Percentiles rank a stretch among this genome's conserved stretches.
phyloP scores from a whole-genome alignment of 1,140 invertebrate species.

The Heterodera carotae region DNA sequence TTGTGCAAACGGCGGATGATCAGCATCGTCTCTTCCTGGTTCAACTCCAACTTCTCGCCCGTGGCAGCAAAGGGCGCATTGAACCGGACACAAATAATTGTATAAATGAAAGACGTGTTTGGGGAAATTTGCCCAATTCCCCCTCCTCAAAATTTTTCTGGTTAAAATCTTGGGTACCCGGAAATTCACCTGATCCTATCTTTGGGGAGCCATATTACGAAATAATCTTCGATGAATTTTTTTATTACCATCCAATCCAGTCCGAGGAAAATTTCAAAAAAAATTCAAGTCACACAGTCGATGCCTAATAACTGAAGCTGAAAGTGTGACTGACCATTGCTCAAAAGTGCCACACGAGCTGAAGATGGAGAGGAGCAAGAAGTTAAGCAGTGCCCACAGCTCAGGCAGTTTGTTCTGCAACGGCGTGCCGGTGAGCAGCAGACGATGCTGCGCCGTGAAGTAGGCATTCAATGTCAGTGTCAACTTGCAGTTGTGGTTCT shows the following conservation, averaged over 20 bases:
- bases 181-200: no score
- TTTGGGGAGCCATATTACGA: no score
- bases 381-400: slow-evolving; percentile 84
- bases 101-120: no score
- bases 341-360: slow-evolving; percentile 97
- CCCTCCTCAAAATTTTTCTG: no score
- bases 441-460: slow-evolving; percentile 88
- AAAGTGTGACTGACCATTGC: slow-evolving; percentile 75
- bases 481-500: slow-evolving; percentile 98
- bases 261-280: no score
- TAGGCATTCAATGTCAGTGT: slow-evolving; percentile 92
- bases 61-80: slow-evolving; percentile 98
- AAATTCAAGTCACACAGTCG: no score
- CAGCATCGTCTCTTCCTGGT: slow-evolving; percentile 98
- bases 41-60: slow-evolving; percentile 95
- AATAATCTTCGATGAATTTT: no score
- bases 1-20: slow-evolving; percentile 98
- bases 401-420: slow-evolving; percentile 70
- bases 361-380: slow-evolving; percentile 94
- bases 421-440: slow-evolving; percentile 95
- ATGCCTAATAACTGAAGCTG: no score
- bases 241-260: no score
- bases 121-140: no score
- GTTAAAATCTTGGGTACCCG: no score
- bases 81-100: slow-evolving; percentile 70